Conservation (phyloP, 2,113 vertebrate genomes). For the Leucoraja erinaceus region DNA sequence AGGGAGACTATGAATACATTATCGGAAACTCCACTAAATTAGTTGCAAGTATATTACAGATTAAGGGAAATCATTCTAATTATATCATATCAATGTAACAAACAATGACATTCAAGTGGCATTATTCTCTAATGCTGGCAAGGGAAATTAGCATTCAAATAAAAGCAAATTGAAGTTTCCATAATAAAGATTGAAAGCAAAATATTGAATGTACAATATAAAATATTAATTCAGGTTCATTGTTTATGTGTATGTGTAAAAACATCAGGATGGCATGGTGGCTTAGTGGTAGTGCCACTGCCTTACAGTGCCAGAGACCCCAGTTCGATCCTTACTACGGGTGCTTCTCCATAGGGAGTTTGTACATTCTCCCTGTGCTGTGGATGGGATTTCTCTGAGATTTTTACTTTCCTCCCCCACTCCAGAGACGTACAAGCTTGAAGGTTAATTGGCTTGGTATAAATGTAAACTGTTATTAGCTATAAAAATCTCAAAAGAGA, state of each 20-base stretch:
- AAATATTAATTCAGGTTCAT: constrained; percentile 26
- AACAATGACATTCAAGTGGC: background rate
- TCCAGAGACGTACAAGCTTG: no score
- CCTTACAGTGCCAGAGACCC: no score
- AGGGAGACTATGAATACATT: background rate
- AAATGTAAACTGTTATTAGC: no score
- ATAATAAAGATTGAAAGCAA: constrained; percentile 23
- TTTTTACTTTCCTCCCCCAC: no score
- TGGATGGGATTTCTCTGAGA: no score
- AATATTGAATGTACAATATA: constrained; percentile 23
- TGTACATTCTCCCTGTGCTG: no score
- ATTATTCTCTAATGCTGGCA: background rate
- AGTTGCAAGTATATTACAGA: background rate
- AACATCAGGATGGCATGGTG: background rate
- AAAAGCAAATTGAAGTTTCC: constrained; percentile 10
- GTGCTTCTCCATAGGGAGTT: no score
- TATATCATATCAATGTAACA: constrained; percentile 9
- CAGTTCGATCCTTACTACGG: no score
- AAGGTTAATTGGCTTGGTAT: no score
- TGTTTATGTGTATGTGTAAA: constrained; percentile 1
- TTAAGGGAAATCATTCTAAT: background rate
- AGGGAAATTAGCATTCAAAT: background rate
- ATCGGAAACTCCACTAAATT: background rate
- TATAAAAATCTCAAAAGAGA: no score
- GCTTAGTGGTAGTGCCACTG: no score